These are phyloP conservation scores for Meriones unguiculatus DNA, from an alignment of 2,113 vertebrate genomes.

Conservation along the genomic window DNA sequence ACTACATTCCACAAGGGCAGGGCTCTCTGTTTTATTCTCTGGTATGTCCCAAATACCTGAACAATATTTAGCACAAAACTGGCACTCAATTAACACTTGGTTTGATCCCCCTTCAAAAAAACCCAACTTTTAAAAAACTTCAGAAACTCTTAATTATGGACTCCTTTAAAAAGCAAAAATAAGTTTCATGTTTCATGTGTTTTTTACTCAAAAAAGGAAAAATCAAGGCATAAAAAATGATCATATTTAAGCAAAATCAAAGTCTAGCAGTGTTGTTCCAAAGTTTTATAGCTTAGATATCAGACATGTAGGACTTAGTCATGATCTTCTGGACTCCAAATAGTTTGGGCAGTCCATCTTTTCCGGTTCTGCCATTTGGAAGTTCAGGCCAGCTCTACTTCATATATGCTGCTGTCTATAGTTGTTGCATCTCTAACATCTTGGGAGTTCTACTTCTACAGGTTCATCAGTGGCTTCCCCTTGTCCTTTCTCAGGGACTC, in stretches of 20 bases:
- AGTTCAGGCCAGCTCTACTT: background rate
- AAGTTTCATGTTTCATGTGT: background rate
- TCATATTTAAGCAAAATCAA: background rate
- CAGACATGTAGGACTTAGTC: background rate
- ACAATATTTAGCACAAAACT: background rate
- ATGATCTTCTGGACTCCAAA: background rate
- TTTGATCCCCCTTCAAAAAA: background rate
- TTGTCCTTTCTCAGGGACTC: background rate
- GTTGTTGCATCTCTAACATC: background rate
- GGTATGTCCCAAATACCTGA: background rate
- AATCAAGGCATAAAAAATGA: too few relatives aligned
- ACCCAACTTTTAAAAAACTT: background rate
- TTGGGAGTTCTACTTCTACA: background rate
- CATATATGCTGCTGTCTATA: background rate
- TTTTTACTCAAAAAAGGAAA: background rate
- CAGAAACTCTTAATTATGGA: background rate
- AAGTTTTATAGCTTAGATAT: background rate
- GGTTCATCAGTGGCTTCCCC: background rate
- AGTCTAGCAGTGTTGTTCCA: background rate
- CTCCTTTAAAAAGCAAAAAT: background rate
- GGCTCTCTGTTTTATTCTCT: background rate
- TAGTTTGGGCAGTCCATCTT: background rate
- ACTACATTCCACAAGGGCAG: background rate
- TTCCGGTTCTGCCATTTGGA: background rate
- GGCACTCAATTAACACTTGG: background rate